Percentiles rank a stretch among this genome's conserved stretches.
These are phyloP conservation scores for Eupithecia inturbata DNA, from an alignment of 2,888 invertebrate species.

Conservation along the genomic window DNA sequence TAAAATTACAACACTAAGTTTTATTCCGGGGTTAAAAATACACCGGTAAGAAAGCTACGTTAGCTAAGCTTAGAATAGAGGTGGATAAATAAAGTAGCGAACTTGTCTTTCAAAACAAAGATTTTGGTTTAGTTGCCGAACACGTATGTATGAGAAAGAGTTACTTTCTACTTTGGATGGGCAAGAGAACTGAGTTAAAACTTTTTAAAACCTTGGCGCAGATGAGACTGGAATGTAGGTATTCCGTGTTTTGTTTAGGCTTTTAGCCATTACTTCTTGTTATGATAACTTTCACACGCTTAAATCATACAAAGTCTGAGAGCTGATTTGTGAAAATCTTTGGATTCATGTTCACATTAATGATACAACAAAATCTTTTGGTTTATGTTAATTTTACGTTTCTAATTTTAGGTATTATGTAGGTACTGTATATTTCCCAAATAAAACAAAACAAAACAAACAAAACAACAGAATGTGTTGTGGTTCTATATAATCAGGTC, in stretches of 20 bases:
- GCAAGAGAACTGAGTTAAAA: constrained; percentile 5
- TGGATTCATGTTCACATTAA: background rate
- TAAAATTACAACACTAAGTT: background rate
- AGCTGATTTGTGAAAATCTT: background rate
- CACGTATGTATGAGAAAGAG: constrained; percentile 14
- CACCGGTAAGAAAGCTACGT: background rate
- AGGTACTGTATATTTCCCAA: no score
- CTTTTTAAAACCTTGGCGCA: constrained; percentile 5
- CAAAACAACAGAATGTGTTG: no score
- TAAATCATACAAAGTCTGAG: background rate
- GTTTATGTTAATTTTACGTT: no score
- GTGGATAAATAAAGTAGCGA: constrained; percentile 4
- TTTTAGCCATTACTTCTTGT: background rate
- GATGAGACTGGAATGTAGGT: background rate
- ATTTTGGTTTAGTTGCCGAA: constrained; percentile 8
- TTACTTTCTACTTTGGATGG: constrained; percentile 6
- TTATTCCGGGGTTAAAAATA: constrained; percentile 4
- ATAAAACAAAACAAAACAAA: no score
- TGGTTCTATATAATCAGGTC: background rate
- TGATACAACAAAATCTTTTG: background rate
- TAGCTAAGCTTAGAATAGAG: background rate
- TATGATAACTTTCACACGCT: background rate
- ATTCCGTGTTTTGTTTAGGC: background rate
- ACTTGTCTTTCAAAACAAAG: constrained; percentile 8
- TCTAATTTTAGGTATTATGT: no score